A percentile compares a stretch with the other conserved stretches of the same genome.
Conservation (phyloP, 53 echinoderm and acorn worm genomes). For the Temnopleurus reevesii region DNA sequence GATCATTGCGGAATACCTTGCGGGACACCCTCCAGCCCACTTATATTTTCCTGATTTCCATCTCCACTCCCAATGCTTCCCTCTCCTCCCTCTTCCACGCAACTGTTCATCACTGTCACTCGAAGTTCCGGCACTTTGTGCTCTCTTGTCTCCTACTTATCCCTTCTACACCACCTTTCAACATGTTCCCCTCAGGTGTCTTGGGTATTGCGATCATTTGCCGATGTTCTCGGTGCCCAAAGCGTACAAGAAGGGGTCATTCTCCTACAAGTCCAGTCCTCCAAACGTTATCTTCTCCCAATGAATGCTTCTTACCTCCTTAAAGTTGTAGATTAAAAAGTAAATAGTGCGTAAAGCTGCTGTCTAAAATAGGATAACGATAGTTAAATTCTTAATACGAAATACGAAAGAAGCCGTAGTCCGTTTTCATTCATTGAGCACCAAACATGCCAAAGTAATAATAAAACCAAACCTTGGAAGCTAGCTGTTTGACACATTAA, state of each 20-base stretch:
- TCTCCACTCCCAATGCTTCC: background rate
- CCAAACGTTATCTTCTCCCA: background rate
- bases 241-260: conserved; percentile 44
- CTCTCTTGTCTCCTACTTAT: conserved; percentile 13
- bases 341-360: conserved; percentile 17
- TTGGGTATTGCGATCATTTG: conserved; percentile 27
- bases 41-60: conserved; percentile 32
- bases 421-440: too few relatives aligned
- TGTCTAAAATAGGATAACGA: too few relatives aligned
- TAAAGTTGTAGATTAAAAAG: too few relatives aligned
- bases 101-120: conserved; percentile 41
- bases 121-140: conserved; percentile 21
- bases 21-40: conserved; percentile 21
- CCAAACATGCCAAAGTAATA: too few relatives aligned
- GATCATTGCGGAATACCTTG: background rate
- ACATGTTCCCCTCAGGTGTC: conserved; percentile 6
- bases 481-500: too few relatives aligned
- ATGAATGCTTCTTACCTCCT: background rate
- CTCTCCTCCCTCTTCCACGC: background rate
- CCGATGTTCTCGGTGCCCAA: conserved; percentile 1
- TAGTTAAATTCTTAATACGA: too few relatives aligned
- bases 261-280: conserved; percentile 40
- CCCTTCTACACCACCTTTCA: background rate
- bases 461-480: too few relatives aligned
- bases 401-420: too few relatives aligned